Evolutionary conservation across 2,888 invertebrate genomes (phyloP).

Genomic region (Sminthurides aquaticus): DNA sequence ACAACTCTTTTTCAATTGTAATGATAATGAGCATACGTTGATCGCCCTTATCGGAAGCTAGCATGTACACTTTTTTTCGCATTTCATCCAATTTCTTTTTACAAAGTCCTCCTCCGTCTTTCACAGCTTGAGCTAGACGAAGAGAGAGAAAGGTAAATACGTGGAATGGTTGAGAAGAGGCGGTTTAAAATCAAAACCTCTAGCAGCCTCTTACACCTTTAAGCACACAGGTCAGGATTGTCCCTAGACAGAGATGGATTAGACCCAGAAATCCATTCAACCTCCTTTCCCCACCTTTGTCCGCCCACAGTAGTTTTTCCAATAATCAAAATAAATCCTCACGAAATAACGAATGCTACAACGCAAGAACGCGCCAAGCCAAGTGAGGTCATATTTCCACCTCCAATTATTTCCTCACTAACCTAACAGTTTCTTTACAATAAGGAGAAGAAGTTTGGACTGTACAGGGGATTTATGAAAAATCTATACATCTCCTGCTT

Average conservation of each 20-base stretch:
- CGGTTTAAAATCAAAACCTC: neutral
- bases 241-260: neutral
- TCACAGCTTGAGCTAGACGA: neutral
- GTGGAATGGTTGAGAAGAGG: neutral
- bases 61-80: neutral
- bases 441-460: no score
- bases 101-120: neutral
- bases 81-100: neutral
- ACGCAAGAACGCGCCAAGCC: neutral
- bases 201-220: neutral
- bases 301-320: neutral
- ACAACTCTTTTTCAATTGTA: constrained; percentile 1
- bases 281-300: neutral
- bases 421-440: no score
- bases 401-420: no score
- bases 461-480: no score
- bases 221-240: neutral
- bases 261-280: neutral
- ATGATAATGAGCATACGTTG: neutral
- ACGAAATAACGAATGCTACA: no score
- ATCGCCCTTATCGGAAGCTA: constrained; percentile 2
- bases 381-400: neutral
- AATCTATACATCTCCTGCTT: no score
- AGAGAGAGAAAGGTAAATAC: no score
- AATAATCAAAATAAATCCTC: neutral